Conservation (phyloP, 2,113 vertebrate species). For the Seriola aureovittata region DNA sequence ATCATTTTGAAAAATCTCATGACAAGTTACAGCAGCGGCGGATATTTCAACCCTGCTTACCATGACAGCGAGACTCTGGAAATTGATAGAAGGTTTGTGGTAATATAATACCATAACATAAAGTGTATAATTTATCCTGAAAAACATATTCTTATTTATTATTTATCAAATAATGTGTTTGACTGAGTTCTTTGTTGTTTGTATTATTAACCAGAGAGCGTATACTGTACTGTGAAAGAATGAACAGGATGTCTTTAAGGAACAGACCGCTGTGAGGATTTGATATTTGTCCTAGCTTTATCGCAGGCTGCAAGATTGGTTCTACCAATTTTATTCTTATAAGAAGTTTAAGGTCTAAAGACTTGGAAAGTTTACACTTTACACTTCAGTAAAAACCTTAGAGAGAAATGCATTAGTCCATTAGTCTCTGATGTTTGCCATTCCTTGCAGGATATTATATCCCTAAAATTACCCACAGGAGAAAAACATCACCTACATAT, state of each 20-base stretch:
- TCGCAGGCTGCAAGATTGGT: background rate
- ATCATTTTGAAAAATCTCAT: constrained; percentile 71
- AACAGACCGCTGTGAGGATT: background rate
- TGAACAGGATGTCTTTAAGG: constrained; percentile 20
- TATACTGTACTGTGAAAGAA: background rate
- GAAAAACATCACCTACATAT: background rate
- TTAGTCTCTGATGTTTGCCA: background rate
- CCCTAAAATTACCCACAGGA: background rate
- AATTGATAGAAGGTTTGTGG: constrained; percentile 86
- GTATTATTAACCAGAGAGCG: background rate
- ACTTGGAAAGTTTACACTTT: background rate
- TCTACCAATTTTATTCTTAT: background rate
- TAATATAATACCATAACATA: background rate
- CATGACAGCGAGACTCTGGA: constrained; percentile 86
- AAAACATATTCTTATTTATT: background rate
- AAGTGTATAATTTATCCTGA: background rate
- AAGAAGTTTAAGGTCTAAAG: background rate
- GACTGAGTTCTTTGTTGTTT: background rate
- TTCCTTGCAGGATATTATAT: constrained; percentile 6
- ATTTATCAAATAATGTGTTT: constrained; percentile 1
- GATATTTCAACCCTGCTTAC: constrained; percentile 78
- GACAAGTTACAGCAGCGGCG: constrained; percentile 81
- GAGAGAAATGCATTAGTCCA: background rate
- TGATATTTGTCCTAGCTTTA: background rate
- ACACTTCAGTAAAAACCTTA: background rate